Evolutionary conservation across 2,113 vertebrate genomes (phyloP).

Genomic region (Petroica traversi): DNA sequence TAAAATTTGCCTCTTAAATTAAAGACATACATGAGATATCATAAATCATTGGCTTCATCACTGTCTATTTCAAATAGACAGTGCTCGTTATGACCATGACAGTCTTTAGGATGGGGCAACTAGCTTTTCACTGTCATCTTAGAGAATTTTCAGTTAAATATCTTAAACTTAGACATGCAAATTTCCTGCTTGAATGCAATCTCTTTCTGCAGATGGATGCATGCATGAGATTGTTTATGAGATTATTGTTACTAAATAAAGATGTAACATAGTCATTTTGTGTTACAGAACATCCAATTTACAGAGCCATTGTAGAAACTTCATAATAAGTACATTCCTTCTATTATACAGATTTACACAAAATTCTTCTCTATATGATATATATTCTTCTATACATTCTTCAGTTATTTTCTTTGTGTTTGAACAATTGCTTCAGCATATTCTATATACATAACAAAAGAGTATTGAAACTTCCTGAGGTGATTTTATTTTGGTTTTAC

Average conservation of each 20-base stretch:
- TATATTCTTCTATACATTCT: not conserved
- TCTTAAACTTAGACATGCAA: not conserved
- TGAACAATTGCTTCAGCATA: not conserved
- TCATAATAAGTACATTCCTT: not conserved
- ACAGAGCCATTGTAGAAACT: not conserved
- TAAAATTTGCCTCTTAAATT: not conserved
- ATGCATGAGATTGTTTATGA: not conserved
- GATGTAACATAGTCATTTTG: not conserved
- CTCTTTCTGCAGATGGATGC: not conserved
- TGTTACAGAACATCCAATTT: not conserved
- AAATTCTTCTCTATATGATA: not conserved
- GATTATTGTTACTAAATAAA: not conserved
- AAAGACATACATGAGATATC: not conserved
- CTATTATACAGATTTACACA: not conserved
- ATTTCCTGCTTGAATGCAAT: not conserved
- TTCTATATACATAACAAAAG: not conserved
- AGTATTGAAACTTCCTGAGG: not conserved
- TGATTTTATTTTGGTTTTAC: not conserved
- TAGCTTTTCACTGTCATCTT: not conserved
- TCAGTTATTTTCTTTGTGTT: not conserved
- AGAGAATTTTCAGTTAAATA: not conserved
- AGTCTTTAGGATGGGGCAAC: not conserved
- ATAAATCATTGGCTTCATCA: not conserved
- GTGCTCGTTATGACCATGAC: fast-evolving
- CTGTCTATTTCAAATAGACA: not conserved